Evolutionary conservation across 2,797 vertebrate species (phyloP), one percentile per base, ranked within the genome.

Genomic region (Sandelia bainsii): DNA sequence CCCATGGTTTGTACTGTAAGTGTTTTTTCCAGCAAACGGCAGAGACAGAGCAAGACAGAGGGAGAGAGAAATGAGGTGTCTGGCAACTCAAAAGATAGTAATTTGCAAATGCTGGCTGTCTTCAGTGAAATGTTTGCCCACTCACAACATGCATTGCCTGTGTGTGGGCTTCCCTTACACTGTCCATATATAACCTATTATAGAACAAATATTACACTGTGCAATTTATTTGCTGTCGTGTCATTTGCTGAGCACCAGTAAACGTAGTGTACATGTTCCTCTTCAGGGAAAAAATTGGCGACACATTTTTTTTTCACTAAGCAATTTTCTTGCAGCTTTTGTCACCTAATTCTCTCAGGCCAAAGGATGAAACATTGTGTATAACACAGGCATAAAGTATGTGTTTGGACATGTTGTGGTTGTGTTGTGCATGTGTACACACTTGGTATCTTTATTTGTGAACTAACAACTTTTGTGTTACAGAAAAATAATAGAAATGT

Each of bases 51-150:
- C 27, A 20, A 53, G 40, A 57, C 19, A 37, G 40, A 49, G 25
- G 32, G 56, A 67, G 40, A 58, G 49, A 68, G 53, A 20, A 59
- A 56, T 17, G 34, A 65, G 32, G 56, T 72, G 75, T 83, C 81
- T 90, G 82, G 85, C 81, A 89, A 82, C 72, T 89, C 87, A 80
- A 89, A 91, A 89, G 72, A 87, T 86, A 87, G 81, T 89, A 81
- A 91, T 85, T 87, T 91, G 78, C 77, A 82, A 85, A 86, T 73
- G 69, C 79, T 87, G 81, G 80, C 77, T 83, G 69, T 87, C 85
- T 89, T 74, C 76, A 76, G 74, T 80, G 79, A 83, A 81, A 83
- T 86, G 74, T 83, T 90, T 85, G 74, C 87, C 86, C 82, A 85
- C 86, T 87, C 85, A 76, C 76, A 81, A 85, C 87, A 90, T 85